A percentile compares a stretch with the other conserved stretches of the same genome.
phyloP scores from a whole-genome alignment of 2,797 vertebrate species.

The Clamator glandarius region DNA sequence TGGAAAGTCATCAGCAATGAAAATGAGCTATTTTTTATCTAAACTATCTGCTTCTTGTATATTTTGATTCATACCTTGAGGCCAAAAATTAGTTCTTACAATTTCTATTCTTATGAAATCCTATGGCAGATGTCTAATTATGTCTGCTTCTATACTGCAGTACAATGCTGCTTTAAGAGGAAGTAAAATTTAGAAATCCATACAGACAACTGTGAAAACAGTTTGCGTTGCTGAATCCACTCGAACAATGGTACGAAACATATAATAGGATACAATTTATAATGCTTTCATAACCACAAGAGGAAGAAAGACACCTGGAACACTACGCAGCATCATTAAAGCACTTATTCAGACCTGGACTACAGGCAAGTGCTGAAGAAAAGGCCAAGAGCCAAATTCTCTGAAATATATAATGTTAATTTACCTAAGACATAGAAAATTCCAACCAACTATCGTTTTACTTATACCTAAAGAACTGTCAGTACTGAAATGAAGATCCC shows the following conservation, averaged over 20 bases:
- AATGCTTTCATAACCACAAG: not conserved
- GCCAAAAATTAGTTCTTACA: not conserved
- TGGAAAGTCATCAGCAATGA: not conserved
- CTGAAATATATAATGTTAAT: not conserved
- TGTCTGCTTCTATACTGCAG: not conserved
- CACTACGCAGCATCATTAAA: not conserved
- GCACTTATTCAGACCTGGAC: not conserved
- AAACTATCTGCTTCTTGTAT: not conserved
- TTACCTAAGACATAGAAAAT: not conserved
- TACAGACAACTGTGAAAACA: not conserved
- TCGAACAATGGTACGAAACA: not conserved
- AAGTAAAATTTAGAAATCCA: not conserved
- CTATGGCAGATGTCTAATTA: not conserved
- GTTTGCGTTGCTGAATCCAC: not conserved
- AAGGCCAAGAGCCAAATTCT: not conserved
- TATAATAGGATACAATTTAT: not conserved
- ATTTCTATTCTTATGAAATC: not conserved
- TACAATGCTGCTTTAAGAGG: not conserved
- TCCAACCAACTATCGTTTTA: not conserved
- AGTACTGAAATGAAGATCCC: not conserved
- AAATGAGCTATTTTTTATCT: not conserved
- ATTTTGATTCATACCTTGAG: not conserved
- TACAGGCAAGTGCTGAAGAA: not conserved
- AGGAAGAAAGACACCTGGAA: not conserved
- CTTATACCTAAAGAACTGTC: not conserved